Evolutionary conservation across 2,888 invertebrate genomes (phyloP).

Genomic region (Ferrisia virgata): DNA sequence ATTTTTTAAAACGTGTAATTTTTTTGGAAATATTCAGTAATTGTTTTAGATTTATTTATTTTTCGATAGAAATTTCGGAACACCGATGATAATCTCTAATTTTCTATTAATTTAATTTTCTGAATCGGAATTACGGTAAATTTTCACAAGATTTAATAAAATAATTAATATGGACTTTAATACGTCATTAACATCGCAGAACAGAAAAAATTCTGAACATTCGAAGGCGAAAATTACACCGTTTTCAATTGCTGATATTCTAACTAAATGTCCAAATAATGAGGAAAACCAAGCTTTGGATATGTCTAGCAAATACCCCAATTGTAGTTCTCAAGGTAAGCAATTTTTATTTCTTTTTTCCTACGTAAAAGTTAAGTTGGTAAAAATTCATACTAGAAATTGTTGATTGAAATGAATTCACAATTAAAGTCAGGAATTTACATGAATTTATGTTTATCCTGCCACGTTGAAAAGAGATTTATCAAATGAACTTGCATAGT

Average conservation of each 20-base stretch:
- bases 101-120: not conserved
- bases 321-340: conserved; percentile 23
- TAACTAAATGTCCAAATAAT: conserved; percentile 33
- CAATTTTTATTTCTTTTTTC: not conserved
- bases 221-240: conserved; percentile 47
- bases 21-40: too few relatives aligned
- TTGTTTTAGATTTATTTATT: too few relatives aligned
- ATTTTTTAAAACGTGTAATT: not conserved
- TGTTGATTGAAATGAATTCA: too few relatives aligned
- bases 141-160: not conserved
- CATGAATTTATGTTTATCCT: too few relatives aligned
- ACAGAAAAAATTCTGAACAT: not conserved
- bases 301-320: conserved; percentile 45
- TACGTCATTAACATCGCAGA: not conserved
- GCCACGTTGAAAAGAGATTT: too few relatives aligned
- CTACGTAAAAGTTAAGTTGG: not conserved
- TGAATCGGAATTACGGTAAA: not conserved
- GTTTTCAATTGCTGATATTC: conserved; percentile 49
- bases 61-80: too few relatives aligned
- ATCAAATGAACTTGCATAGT: too few relatives aligned
- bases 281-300: conserved; percentile 45
- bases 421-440: too few relatives aligned
- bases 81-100: too few relatives aligned
- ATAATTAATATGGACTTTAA: not conserved
- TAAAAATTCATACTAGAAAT: not conserved